phyloP scores from a whole-genome alignment of 1,140 invertebrate genomes.

The Drosophila truncata region DNA sequence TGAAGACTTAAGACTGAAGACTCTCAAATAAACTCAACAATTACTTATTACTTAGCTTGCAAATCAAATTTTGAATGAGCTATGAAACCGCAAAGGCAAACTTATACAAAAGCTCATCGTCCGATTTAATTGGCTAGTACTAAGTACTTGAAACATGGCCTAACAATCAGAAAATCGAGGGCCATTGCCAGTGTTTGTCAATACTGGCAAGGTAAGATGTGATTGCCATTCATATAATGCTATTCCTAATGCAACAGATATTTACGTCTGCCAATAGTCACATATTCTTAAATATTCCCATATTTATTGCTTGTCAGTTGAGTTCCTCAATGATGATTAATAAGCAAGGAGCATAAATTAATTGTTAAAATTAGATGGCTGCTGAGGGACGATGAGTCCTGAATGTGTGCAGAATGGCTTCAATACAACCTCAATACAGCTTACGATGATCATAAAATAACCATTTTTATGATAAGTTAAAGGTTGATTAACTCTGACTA shows the following conservation, averaged over 20 bases:
- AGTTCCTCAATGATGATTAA: neutral
- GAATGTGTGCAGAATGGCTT: neutral
- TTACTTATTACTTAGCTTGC: neutral
- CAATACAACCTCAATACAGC: neutral
- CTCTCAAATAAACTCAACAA: neutral
- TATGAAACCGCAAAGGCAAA: constrained; percentile 25
- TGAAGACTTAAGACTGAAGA: neutral
- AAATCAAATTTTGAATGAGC: constrained; percentile 57
- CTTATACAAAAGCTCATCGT: neutral
- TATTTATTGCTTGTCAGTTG: neutral
- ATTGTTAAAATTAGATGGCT: neutral
- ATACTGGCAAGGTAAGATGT: constrained; percentile 15
- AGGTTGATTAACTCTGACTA: too few relatives aligned
- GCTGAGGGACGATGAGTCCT: neutral
- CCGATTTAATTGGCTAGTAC: constrained; percentile 5
- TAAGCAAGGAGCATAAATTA: neutral
- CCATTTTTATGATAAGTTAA: too few relatives aligned
- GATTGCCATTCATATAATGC: neutral
- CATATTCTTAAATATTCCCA: neutral
- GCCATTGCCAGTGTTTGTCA: constrained; percentile 51
- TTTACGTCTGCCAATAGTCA: too few relatives aligned
- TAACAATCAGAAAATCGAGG: constrained; percentile 43
- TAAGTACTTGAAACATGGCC: constrained; percentile 36
- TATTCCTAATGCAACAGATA: constrained; percentile 2
- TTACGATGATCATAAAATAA: neutral